A percentile compares a stretch with the other conserved stretches of the same genome.
Evolutionary conservation across 2,113 vertebrate species (phyloP).

Genomic region (Oryzias melastigma): DNA sequence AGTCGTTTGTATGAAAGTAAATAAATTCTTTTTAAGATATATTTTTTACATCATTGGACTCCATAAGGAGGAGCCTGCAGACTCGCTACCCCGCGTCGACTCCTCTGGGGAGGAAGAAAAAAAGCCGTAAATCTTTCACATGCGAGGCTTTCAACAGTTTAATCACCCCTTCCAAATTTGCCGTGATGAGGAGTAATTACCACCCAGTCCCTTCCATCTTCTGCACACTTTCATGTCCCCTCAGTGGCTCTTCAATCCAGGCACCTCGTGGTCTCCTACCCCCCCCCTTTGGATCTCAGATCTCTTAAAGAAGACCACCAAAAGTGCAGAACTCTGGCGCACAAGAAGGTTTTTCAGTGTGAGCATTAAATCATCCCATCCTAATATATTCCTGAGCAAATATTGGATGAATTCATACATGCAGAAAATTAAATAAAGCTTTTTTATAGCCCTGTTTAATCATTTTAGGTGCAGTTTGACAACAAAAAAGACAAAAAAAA

Average conservation of each 20-base stretch:
- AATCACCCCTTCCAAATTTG: slow-evolving; percentile 63
- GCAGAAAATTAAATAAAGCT: not conserved
- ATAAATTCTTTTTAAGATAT: not conserved
- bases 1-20: slow-evolving; percentile 52
- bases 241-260: slow-evolving; percentile 69
- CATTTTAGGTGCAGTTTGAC: slow-evolving; percentile 17
- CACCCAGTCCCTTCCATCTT: slow-evolving; percentile 47
- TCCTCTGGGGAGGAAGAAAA: slow-evolving; percentile 54
- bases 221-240: slow-evolving; percentile 66
- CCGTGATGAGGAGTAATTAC: slow-evolving; percentile 69
- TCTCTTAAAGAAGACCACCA: slow-evolving; percentile 72
- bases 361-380: slow-evolving; percentile 79
- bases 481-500: slow-evolving; percentile 45
- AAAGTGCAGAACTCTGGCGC: slow-evolving; percentile 70
- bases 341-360: slow-evolving; percentile 57
- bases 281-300: slow-evolving; percentile 63
- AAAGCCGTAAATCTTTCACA: slow-evolving; percentile 63
- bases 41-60: no score
- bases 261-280: slow-evolving; percentile 66
- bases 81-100: slow-evolving; percentile 46
- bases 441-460: not conserved
- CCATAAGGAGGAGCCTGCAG: slow-evolving; percentile 29
- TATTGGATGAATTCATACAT: slow-evolving; percentile 79
- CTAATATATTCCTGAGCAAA: slow-evolving; percentile 77
- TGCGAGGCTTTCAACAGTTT: slow-evolving; percentile 53